These are phyloP conservation scores for Champsocephalus esox DNA, from an alignment of 2,797 vertebrate species.

Conservation along the genomic window DNA sequence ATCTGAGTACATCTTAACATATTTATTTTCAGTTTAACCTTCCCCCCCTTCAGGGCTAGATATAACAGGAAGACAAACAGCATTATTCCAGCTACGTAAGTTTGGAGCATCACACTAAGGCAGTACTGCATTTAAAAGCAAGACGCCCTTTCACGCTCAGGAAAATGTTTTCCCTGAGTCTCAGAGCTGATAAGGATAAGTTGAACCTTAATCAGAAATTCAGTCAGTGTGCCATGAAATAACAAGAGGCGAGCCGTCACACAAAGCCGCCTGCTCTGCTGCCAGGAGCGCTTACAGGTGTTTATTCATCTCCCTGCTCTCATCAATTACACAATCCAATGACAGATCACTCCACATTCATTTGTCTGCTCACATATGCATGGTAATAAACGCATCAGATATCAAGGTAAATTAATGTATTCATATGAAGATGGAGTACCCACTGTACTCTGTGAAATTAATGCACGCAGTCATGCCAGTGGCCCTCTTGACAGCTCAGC, in stretches of 20 bases:
- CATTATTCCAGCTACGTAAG: constrained; percentile 17
- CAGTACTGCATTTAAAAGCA: constrained; percentile 10
- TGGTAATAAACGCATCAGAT: constrained; percentile 77
- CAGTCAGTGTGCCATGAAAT: constrained; percentile 70
- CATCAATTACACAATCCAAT: constrained; percentile 79
- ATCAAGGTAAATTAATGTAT: constrained; percentile 83
- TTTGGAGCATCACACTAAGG: constrained; percentile 15
- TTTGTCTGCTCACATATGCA: constrained; percentile 76
- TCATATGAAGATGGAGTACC: constrained; percentile 80
- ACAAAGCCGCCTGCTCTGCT: constrained; percentile 64
- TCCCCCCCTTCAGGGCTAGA: constrained; percentile 35
- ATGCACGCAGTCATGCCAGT: constrained; percentile 54
- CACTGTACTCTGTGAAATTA: constrained; percentile 70
- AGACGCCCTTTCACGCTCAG: constrained; percentile 16
- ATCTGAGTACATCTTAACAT: neutral
- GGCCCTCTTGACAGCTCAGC: constrained; percentile 42
- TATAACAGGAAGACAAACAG: constrained; percentile 10
- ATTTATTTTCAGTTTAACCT: constrained; percentile 52
- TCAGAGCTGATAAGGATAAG: constrained; percentile 46
- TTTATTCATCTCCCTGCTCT: constrained; percentile 69
- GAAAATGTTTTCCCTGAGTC: constrained; percentile 40
- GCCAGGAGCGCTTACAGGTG: constrained; percentile 72
- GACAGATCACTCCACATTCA: constrained; percentile 73
- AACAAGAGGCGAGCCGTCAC: constrained; percentile 66
- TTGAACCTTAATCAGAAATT: constrained; percentile 67